Conservation (phyloP, 2,797 vertebrate genomes). For the Acanthurus leucopareius region DNA sequence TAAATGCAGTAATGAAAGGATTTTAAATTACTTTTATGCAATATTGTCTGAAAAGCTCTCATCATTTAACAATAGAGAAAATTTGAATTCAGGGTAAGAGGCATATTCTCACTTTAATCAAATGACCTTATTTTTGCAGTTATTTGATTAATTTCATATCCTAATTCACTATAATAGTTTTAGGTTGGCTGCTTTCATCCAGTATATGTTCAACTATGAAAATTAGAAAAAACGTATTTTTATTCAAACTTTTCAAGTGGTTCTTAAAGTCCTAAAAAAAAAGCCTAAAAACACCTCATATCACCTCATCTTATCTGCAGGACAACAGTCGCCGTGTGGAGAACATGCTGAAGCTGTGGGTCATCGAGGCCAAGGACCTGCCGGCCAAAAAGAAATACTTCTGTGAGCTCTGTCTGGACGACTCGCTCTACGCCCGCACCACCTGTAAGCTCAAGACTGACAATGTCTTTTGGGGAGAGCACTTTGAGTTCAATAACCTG, state of each 20-base stretch:
- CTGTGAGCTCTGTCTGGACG: slow-evolving; percentile 97
- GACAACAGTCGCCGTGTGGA: slow-evolving; percentile 98
- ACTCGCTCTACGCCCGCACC: slow-evolving; percentile 96
- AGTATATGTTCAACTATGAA: background rate
- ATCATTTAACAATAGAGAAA: background rate
- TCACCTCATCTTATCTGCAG: slow-evolving; percentile 75
- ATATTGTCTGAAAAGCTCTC: slow-evolving; percentile 4
- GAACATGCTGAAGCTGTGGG: slow-evolving; percentile 96
- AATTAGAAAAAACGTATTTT: too few relatives aligned
- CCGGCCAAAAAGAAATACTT: slow-evolving; percentile 98
- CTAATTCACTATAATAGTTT: background rate
- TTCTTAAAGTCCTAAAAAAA: too few relatives aligned
- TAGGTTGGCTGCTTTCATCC: background rate
- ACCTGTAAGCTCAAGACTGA: slow-evolving; percentile 99
- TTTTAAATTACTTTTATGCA: slow-evolving; percentile 23
- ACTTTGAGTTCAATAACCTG: slow-evolving; percentile 99
- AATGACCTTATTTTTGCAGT: background rate
- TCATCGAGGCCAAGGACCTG: slow-evolving; percentile 99
- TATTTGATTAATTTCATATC: slow-evolving; percentile 8
- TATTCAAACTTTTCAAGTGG: too few relatives aligned
- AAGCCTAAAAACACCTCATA: background rate
- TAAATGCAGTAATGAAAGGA: slow-evolving; percentile 5
- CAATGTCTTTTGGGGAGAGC: slow-evolving; percentile 99
- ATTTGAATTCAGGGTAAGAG: background rate
- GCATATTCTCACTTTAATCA: background rate